Base-by-base conservation (phyloP, 2,113 vertebrate genomes). In the Tachysurus fulvidraco region DNA sequence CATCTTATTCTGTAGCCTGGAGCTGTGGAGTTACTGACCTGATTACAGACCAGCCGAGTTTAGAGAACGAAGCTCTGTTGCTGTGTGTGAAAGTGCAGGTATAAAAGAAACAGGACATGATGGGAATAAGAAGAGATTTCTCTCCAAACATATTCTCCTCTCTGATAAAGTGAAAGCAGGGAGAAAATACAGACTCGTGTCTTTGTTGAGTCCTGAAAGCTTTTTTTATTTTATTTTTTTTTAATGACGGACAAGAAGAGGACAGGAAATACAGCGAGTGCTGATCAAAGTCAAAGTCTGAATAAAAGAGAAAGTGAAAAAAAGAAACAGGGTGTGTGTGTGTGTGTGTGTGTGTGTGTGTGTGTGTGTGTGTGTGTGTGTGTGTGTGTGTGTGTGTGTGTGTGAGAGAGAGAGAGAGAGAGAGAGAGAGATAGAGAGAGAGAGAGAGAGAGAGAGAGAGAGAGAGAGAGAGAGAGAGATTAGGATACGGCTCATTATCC, bases 1-100 rank as follows among this genome's bases (percentile, higher is more conserved):
- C 77, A 79, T 78, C 76, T 78, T 57, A 10, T 10, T 79, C n/a
- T 57, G 46, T 36, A 19, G 3, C 77, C 52, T 41, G 0, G 54
- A 79, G 77, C 52, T 30, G 77, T 30, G n/a, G 52, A 57, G 52
- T 79, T 55, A 79, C 77, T 79, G 77, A 79, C 77, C 77, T 79
- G 77, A 57, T 57, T 79, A 79, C 28, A 36, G 77, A 79, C 52
- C 77, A 30, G 52, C 71, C 71, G 6, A 11, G 46, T 76, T 52
- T 52, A 50, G 9, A 21, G n/a, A 74, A 21, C 5, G 23, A 2
- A 4, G 25, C 41, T 74, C 28, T n/a, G 23, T 78, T 10, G n/a
- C 52, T 4, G 19, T 57, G 8, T 79, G 77, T 36, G 52, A 57
- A 57, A 79, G 1, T 4, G 52, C 52, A 57, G 76, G n/a, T 17